Conservation (phyloP, 2,797 vertebrate species). For the Neosilurus mollespiculum region DNA sequence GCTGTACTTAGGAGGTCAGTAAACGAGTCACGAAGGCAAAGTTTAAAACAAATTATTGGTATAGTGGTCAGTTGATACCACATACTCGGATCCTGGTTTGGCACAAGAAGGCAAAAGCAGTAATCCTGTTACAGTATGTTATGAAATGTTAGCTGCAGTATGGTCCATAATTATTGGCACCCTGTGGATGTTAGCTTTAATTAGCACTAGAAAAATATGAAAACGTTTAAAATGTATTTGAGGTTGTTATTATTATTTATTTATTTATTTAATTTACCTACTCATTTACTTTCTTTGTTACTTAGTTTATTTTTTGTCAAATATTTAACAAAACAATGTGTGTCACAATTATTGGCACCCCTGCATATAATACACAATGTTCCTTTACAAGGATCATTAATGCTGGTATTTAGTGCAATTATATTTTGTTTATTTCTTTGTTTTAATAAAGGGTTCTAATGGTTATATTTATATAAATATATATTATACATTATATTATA, state of each 20-base stretch:
- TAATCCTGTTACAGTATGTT: neutral
- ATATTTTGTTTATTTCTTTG: neutral
- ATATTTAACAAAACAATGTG: neutral
- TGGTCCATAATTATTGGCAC: neutral
- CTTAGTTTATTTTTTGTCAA: neutral
- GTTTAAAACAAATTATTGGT: neutral
- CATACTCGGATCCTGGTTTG: neutral
- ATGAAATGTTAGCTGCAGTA: neutral
- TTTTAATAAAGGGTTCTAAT: neutral
- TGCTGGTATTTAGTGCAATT: too few relatives aligned
- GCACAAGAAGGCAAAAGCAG: neutral
- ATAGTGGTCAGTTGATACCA: neutral
- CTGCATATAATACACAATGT: neutral
- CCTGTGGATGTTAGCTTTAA: neutral
- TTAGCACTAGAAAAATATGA: neutral
- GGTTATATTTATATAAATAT: neutral
- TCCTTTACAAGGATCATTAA: neutral
- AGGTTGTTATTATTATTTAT: neutral
- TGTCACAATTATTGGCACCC: neutral
- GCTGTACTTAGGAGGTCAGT: conserved; percentile 78
- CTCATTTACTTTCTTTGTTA: too few relatives aligned
- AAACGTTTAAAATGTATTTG: neutral
- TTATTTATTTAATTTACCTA: too few relatives aligned
- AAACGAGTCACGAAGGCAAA: neutral
- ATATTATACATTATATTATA: neutral